Evolutionary conservation across 1,140 invertebrate genomes (phyloP).

Genomic region (Liolophura sinensis): DNA sequence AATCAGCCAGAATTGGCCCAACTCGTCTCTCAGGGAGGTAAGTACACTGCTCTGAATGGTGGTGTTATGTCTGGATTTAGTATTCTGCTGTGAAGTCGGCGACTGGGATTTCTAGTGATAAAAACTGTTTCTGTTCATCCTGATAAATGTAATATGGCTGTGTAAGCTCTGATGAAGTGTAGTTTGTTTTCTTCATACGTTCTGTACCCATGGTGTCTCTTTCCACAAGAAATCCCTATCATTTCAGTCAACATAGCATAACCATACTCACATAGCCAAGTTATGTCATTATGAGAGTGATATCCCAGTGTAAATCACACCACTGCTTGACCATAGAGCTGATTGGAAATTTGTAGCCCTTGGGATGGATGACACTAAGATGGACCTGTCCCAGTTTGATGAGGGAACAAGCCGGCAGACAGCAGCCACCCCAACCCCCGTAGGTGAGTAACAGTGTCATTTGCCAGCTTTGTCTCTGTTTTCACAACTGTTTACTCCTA

Average conservation of each 20-base stretch:
- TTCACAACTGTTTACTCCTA: too few relatives aligned
- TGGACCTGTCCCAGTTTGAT: constrained; percentile 73
- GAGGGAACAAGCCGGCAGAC: constrained; percentile 53
- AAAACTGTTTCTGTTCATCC: too few relatives aligned
- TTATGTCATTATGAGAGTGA: too few relatives aligned
- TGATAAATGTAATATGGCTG: too few relatives aligned
- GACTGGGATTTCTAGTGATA: not conserved
- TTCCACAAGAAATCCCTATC: too few relatives aligned
- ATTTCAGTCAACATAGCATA: too few relatives aligned
- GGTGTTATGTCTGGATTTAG: not conserved
- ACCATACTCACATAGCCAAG: too few relatives aligned
- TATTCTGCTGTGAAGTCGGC: not conserved
- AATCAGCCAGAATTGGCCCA: constrained; percentile 54
- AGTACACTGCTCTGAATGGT: constrained; percentile 4
- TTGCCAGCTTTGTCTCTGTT: too few relatives aligned
- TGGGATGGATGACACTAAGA: constrained; percentile 75
- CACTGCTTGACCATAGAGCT: not conserved
- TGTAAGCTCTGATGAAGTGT: not conserved
- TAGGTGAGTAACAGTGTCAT: too few relatives aligned
- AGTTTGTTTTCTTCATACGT: not conserved
- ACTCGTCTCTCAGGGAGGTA: constrained; percentile 64
- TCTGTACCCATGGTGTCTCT: too few relatives aligned
- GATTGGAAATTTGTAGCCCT: constrained; percentile 32
- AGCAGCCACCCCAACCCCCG: not conserved
- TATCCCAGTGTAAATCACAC: too few relatives aligned